phyloP scores from a whole-genome alignment of 2,888 invertebrate genomes.

The Cerastis rubricosa region DNA sequence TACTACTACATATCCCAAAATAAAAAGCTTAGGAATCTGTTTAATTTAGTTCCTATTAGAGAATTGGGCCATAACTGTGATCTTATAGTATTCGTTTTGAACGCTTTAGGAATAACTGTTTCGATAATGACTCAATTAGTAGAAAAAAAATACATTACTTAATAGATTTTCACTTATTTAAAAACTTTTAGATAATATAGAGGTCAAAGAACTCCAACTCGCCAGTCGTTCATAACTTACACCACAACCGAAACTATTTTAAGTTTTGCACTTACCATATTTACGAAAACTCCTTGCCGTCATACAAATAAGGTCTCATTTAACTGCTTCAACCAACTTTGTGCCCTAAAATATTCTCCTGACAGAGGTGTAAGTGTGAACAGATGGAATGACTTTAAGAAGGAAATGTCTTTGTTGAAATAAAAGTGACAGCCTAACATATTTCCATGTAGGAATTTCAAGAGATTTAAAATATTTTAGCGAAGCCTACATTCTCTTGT shows the following conservation, averaged over 20 bases:
- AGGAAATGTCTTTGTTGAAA: constrained; percentile 58
- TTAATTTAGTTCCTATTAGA: too few species aligned
- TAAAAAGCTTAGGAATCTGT: not conserved
- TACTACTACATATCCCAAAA: not conserved
- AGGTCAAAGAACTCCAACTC: not conserved
- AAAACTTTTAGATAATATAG: not conserved
- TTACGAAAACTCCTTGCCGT: constrained; percentile 41
- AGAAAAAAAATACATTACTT: not conserved
- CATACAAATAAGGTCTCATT: constrained; percentile 53
- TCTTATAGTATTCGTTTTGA: not conserved
- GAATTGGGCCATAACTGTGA: not conserved
- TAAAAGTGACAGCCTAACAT: constrained; percentile 59
- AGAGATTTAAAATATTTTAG: constrained; percentile 58
- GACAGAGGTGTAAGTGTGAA: constrained; percentile 57
- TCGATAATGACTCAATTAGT: not conserved
- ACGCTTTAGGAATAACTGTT: not conserved
- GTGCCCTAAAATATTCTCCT: constrained; percentile 40
- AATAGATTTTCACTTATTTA: not conserved
- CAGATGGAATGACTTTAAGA: constrained; percentile 61
- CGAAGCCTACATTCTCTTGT: constrained; percentile 39
- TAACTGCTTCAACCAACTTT: constrained; percentile 12
- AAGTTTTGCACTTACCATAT: constrained; percentile 42
- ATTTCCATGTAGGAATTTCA: constrained; percentile 57
- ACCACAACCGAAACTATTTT: constrained; percentile 44
- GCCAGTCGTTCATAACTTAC: constrained; percentile 1